phyloP scores from a whole-genome alignment of 2,797 vertebrate genomes.

The Nannoperca obscura region DNA sequence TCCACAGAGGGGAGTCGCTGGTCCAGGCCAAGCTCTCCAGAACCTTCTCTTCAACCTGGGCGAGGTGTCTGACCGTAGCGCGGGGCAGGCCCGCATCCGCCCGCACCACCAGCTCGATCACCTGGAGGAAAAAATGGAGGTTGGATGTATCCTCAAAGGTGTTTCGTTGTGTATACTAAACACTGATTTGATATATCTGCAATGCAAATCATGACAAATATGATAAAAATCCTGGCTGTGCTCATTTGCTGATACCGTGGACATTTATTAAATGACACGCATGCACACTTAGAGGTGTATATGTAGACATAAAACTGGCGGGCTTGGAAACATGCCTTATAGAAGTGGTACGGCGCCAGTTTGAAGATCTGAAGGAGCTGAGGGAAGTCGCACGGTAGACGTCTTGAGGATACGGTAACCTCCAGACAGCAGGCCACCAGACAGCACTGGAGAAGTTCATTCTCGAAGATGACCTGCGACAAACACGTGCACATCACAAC shows the following conservation, averaged over 20 bases:
- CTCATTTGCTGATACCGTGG: neutral
- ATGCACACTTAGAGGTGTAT: neutral
- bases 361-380: conserved; percentile 87
- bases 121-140: conserved; percentile 69
- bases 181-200: neutral
- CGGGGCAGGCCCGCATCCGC: conserved; percentile 83
- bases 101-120: conserved; percentile 87
- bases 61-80: conserved; percentile 84
- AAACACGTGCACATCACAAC: conserved; percentile 3
- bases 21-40: conserved; percentile 90
- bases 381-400: conserved; percentile 88
- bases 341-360: conserved; percentile 90
- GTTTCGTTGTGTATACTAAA: neutral
- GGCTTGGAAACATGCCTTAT: conserved; percentile 83
- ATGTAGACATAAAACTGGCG: neutral
- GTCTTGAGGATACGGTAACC: conserved; percentile 86
- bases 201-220: neutral
- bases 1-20: conserved; percentile 86
- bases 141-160: neutral
- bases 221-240: neutral
- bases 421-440: conserved; percentile 92
- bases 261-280: neutral
- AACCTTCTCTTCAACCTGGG: conserved; percentile 85
- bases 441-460: conserved; percentile 88
- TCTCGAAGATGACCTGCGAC: conserved; percentile 86